Conservation (phyloP, 1,140 invertebrate genomes). For the Trachymyrmex cornetzi region DNA sequence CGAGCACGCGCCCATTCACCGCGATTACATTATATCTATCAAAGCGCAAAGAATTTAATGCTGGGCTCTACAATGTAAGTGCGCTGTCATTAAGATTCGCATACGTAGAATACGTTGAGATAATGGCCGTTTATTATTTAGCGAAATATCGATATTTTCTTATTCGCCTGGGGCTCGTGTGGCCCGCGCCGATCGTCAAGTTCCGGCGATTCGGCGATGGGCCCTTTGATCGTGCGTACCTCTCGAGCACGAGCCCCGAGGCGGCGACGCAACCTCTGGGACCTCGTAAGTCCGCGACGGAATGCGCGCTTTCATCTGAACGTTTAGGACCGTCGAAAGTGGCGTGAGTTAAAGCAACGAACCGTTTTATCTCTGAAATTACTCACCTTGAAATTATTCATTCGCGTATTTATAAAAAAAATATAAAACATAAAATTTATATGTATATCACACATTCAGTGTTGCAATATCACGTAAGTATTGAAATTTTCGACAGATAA, state of each 20-base stretch:
- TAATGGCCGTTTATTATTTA: constrained; percentile 50
- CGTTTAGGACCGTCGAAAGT: constrained; percentile 47
- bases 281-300: constrained; percentile 65
- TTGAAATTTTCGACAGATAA: not conserved
- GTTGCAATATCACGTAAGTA: not conserved
- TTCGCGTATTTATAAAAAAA: not conserved
- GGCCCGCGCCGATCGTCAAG: constrained; percentile 67
- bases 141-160: constrained; percentile 69
- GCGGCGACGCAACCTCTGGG: constrained; percentile 72
- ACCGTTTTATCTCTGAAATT: constrained; percentile 16
- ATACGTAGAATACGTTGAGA: constrained; percentile 51
- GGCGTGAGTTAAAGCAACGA: constrained; percentile 39
- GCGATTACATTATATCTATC: constrained; percentile 67
- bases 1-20: constrained; percentile 14
- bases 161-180: constrained; percentile 56
- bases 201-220: constrained; percentile 74
- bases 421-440: constrained; percentile 1
- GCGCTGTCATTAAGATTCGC: constrained; percentile 40
- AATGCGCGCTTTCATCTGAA: constrained; percentile 56
- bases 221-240: constrained; percentile 76
- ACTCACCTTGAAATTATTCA: not conserved
- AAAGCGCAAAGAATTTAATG: constrained; percentile 52
- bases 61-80: constrained; percentile 33
- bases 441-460: not conserved
- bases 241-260: constrained; percentile 60